Evolutionary conservation across 2,113 vertebrate species (phyloP).

Genomic region (Callopanchax toddi): DNA sequence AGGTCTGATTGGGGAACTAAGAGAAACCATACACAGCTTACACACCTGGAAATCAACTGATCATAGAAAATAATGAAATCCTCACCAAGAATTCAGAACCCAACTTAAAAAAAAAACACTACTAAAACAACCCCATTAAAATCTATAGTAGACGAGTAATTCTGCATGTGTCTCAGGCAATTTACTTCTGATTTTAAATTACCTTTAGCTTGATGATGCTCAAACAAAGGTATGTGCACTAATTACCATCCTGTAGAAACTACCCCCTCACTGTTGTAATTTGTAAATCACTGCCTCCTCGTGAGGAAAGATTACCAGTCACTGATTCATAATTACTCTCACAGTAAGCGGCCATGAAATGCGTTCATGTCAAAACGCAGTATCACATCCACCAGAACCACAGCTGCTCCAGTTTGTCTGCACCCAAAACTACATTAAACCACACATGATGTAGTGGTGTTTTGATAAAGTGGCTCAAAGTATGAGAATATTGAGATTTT

Average conservation of each 20-base stretch:
- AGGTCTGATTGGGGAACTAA: too few relatives aligned
- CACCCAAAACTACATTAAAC: conserved; percentile 36
- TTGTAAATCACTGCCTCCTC: conserved; percentile 39
- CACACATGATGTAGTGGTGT: conserved; percentile 3
- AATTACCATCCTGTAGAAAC: conserved; percentile 22
- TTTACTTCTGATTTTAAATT: not conserved
- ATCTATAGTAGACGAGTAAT: too few relatives aligned
- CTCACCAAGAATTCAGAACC: too few relatives aligned
- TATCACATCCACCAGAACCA: conserved; percentile 48
- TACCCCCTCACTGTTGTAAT: conserved; percentile 30
- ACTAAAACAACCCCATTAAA: too few relatives aligned
- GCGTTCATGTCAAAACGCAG: conserved; percentile 64
- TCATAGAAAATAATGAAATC: too few relatives aligned
- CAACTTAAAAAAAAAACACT: too few relatives aligned
- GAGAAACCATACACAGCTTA: too few relatives aligned
- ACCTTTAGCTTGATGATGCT: not conserved
- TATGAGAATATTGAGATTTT: conserved; percentile 4
- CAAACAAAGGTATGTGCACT: not conserved
- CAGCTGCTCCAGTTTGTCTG: conserved; percentile 33
- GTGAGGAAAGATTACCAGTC: conserved; percentile 51
- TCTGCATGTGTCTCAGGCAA: not conserved
- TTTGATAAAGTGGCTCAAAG: not conserved
- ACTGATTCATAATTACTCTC: conserved; percentile 70
- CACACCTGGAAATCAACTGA: too few relatives aligned
- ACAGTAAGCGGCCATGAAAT: conserved; percentile 63